Evolutionary conservation across 2,888 invertebrate species (phyloP), one percentile per base, ranked within the genome.

Genomic region (Epistrophe eligans): DNA sequence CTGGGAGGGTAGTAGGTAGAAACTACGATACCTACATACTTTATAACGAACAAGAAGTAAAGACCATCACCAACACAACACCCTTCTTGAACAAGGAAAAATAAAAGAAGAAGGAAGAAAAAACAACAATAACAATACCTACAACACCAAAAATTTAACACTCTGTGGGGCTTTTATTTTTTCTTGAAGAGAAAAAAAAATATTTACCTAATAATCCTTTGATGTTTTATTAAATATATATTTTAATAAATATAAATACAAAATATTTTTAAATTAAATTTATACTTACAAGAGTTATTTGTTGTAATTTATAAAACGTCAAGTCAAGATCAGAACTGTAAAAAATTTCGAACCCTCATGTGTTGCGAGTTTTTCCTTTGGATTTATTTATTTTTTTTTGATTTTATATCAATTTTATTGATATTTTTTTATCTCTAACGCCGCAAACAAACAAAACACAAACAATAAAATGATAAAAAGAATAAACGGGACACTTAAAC

Each of bases 1-100:
- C 76, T 74, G 76, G 83, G 83, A 87, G 82, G 83, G 87, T 87
- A 62, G 72, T 48, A 24, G 24, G 24, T 24, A 45, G 11, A 79
- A 83, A 77, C 64, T 76, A 28, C 52, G 10, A 52, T 52, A 24
- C 48, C 6, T 2, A 9, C 19, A n/a, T n/a, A n/a, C n/a, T n/a
- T n/a, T 9, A 48, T 24, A 4, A 19, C 13, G 32, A 55, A 55
- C n/a, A 43, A 40, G 55, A 70, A 60, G 28, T 60, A 58, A 52
- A 52, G 55, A 70, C 32, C 52, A 55, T 67, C 67, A 67, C 60
- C 40, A 77, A 60, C 67, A 67, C 40, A 77, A 60, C 67, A 77
- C 84, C 71, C 76, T 71, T 74, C 17, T 70, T 55, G 19, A 40
- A 70, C 13, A 38, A 50, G 50, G 4, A 52, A 52, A 38, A 55